Evolutionary conservation across 2,797 vertebrate species (phyloP).

Genomic region (Acanthiza pusilla): DNA sequence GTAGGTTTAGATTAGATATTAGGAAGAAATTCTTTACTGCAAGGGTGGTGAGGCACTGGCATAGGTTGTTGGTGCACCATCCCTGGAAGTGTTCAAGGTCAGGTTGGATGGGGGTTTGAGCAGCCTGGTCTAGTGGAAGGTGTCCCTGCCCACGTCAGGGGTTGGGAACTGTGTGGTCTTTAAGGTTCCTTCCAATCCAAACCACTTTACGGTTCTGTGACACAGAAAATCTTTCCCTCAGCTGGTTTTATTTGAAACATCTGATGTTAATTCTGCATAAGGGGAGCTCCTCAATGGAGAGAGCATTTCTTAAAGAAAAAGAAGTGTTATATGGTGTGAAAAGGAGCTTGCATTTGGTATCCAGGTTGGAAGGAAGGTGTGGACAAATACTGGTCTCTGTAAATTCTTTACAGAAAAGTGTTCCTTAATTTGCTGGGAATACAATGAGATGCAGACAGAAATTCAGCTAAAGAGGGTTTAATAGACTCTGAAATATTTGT

Average conservation of each 20-base stretch:
- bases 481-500: neutral
- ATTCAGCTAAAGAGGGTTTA: neutral
- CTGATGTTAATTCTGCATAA: neutral
- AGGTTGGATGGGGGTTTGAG: neutral
- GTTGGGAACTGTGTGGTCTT: neutral
- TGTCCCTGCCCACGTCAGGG: neutral
- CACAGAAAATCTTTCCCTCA: neutral
- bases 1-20: neutral
- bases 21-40: neutral
- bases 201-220: neutral
- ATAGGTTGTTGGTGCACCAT: neutral
- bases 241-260: neutral
- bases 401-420: neutral
- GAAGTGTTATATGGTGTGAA: fast-evolving
- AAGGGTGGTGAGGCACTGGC: neutral
- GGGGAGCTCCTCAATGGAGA: neutral
- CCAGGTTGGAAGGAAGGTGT: neutral
- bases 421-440: neutral
- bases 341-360: neutral
- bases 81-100: neutral
- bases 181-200: neutral
- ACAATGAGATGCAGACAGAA: neutral
- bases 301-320: neutral
- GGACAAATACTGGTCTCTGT: neutral
- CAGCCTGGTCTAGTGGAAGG: neutral